Conservation (phyloP, 2,113 vertebrate species). For the Saimiri boliviensis region DNA sequence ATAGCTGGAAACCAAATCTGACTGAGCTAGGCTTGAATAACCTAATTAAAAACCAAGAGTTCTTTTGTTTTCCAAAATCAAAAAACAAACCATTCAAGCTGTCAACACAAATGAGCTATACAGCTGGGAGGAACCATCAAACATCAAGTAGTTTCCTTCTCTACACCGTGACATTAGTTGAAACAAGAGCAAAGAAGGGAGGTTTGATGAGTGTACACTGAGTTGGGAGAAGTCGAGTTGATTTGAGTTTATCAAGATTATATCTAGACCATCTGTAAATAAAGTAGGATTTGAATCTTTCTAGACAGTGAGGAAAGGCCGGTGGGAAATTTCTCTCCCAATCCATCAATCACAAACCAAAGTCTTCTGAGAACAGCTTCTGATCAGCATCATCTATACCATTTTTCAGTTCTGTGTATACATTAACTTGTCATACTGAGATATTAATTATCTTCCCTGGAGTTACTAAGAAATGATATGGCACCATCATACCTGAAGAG, state of each 20-base stretch:
- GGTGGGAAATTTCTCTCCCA: not conserved
- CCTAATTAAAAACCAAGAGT: not conserved
- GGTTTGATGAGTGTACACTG: not conserved
- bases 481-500: constrained; percentile 91
- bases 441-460: not conserved
- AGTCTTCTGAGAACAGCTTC: not conserved
- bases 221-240: not conserved
- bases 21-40: not conserved
- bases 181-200: not conserved
- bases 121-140: not conserved
- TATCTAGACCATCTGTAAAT: not conserved
- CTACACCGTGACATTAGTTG: not conserved
- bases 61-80: too few relatives aligned
- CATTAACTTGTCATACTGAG: not conserved
- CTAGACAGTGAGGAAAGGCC: not conserved
- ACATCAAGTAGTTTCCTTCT: not conserved
- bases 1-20: not conserved
- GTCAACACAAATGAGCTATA: not conserved
- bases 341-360: not conserved
- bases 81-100: not conserved
- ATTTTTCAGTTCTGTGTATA: not conserved
- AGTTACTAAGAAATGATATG: accelerated
- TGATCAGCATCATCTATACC: not conserved
- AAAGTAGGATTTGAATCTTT: not conserved
- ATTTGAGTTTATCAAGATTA: not conserved